These are phyloP conservation scores for Anolis carolinensis DNA, from an alignment of 2,113 vertebrate species.

Conservation along the genomic window DNA sequence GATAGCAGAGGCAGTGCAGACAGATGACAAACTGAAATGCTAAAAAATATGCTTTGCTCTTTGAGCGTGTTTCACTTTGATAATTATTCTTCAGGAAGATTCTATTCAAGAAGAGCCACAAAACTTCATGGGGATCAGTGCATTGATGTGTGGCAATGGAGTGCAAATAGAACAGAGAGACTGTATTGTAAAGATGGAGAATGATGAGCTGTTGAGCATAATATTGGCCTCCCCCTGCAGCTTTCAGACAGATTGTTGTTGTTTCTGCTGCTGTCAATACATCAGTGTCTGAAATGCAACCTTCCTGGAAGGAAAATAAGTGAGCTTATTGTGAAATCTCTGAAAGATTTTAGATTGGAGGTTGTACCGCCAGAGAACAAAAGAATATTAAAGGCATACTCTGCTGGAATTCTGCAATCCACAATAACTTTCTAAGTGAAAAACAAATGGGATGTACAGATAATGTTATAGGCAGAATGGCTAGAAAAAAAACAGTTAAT, in stretches of 20 bases:
- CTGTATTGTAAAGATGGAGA: slow-evolving; percentile 49
- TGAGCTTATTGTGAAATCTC: not conserved
- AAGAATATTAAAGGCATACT: not conserved
- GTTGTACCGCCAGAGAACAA: not conserved
- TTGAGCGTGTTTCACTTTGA: slow-evolving; percentile 4
- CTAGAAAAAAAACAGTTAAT: not conserved
- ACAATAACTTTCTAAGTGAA: not conserved
- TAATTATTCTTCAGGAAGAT: slow-evolving; percentile 37
- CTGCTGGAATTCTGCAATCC: not conserved
- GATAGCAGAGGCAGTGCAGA: not conserved
- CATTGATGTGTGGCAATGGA: not conserved
- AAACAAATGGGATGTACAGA: not conserved
- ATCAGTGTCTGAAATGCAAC: slow-evolving; percentile 21
- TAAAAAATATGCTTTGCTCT: slow-evolving; percentile 19
- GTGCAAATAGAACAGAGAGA: slow-evolving; percentile 18
- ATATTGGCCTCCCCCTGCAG: slow-evolving; percentile 55
- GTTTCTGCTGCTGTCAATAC: slow-evolving; percentile 49
- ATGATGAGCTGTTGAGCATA: slow-evolving; percentile 55
- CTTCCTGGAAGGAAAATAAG: not conserved
- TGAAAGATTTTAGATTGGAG: not conserved
- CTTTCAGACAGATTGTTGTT: slow-evolving; percentile 13
- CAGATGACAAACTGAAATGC: slow-evolving; percentile 17
- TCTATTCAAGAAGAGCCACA: not conserved
- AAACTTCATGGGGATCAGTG: not conserved
- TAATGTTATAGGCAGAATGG: not conserved